phyloP scores from a whole-genome alignment of 1,140 invertebrate genomes.

The Chionoecetes opilio region DNA sequence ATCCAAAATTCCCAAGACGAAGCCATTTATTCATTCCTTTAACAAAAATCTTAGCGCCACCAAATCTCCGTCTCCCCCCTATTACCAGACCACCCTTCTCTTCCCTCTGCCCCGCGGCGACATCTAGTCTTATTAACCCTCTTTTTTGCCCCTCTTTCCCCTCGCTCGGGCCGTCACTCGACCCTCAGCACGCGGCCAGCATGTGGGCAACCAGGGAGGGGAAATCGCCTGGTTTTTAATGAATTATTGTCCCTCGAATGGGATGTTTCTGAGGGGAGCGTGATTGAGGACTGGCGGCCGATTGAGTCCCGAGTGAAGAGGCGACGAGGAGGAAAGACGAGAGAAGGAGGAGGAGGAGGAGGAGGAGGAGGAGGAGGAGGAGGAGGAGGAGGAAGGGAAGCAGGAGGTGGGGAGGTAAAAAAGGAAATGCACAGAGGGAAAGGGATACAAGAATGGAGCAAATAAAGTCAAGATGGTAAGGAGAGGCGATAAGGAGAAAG shows the following conservation, averaged over 20 bases:
- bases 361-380: neutral
- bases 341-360: neutral
- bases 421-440: neutral
- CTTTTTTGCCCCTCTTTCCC: constrained; percentile 54
- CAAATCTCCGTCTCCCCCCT: neutral
- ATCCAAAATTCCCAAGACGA: neutral
- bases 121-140: constrained; percentile 76
- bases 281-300: constrained; percentile 56
- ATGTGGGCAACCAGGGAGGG: constrained; percentile 70
- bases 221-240: constrained; percentile 72
- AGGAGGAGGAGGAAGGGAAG: neutral
- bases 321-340: neutral
- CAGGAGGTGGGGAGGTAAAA: neutral
- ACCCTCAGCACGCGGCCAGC: constrained; percentile 73
- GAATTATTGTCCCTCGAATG: constrained; percentile 73
- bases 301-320: constrained; percentile 60
- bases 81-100: neutral
- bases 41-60: neutral
- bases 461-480: neutral
- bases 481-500: neutral
- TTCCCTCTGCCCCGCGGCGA: constrained; percentile 60
- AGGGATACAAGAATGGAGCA: neutral
- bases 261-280: constrained; percentile 65
- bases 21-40: neutral
- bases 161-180: constrained; percentile 32